phyloP scores from a whole-genome alignment of 2,888 invertebrate species.

The Adelphocoris suturalis region DNA sequence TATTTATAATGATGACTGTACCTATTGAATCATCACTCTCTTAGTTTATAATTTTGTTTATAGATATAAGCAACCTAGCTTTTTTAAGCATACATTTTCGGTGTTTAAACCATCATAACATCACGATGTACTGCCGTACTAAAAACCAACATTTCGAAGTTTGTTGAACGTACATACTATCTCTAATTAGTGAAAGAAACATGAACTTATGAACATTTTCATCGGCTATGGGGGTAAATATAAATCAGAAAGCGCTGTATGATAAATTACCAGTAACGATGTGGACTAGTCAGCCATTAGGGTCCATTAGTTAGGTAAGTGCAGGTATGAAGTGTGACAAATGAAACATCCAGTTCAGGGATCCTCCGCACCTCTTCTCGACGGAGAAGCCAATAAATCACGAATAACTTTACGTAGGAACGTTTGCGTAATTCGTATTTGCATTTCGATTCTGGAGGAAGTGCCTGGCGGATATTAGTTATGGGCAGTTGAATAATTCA shows the following conservation, averaged over 20 bases:
- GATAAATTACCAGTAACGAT: background rate
- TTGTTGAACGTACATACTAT: too few relatives aligned
- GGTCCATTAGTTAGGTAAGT: background rate
- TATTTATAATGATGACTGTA: too few relatives aligned
- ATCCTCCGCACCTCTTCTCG: background rate
- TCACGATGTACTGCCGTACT: too few relatives aligned
- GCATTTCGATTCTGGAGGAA: constrained; percentile 11
- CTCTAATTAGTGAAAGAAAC: too few relatives aligned
- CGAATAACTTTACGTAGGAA: constrained; percentile 7
- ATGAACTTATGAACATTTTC: too few relatives aligned
- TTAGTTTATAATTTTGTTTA: too few relatives aligned
- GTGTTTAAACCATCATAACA: too few relatives aligned
- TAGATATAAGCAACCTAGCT: too few relatives aligned
- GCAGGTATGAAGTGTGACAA: constrained; percentile 13
- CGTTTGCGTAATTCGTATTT: constrained; percentile 23
- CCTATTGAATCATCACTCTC: too few relatives aligned
- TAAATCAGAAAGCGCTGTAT: background rate
- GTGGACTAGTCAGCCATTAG: background rate
- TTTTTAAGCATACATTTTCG: too few relatives aligned
- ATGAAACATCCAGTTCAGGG: constrained; percentile 31
- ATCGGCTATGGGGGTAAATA: too few relatives aligned
- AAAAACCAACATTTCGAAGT: too few relatives aligned
- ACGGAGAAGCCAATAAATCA: constrained; percentile 10
- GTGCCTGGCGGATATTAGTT: background rate
- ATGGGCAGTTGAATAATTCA: constrained; percentile 18